phyloP scores from a whole-genome alignment of 2,888 invertebrate genomes.

The Mythimna lalbum region DNA sequence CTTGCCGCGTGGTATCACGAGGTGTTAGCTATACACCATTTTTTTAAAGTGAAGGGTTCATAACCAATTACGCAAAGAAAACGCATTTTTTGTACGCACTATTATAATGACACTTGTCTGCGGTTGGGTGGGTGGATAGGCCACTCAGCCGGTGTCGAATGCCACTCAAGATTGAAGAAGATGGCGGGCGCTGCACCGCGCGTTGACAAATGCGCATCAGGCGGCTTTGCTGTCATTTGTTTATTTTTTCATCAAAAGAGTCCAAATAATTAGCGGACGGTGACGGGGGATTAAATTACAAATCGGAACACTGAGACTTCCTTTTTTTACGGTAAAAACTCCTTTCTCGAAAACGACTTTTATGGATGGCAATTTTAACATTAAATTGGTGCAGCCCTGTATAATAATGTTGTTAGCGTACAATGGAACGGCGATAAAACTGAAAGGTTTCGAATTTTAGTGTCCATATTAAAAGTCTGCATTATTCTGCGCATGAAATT shows the following conservation, averaged over 20 bases:
- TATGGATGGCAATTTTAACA: constrained; percentile 53
- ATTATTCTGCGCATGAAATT: constrained; percentile 60
- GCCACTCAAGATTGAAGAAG: constrained; percentile 82
- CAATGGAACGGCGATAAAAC: constrained; percentile 67
- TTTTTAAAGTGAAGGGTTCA: constrained; percentile 73
- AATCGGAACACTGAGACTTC: constrained; percentile 48
- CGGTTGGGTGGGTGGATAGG: constrained; percentile 75
- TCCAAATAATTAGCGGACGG: constrained; percentile 63
- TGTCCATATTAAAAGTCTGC: constrained; percentile 55
- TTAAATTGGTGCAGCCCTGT: constrained; percentile 52
- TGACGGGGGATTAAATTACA: constrained; percentile 64
- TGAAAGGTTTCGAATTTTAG: constrained; percentile 64
- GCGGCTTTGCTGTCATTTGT: constrained; percentile 60
- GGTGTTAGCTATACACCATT: constrained; percentile 68
- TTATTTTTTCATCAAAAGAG: constrained; percentile 60
- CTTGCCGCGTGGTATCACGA: constrained; percentile 64
- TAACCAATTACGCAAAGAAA: constrained; percentile 84
- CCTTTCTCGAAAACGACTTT: constrained; percentile 54
- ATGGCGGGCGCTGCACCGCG: constrained; percentile 79
- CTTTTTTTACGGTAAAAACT: constrained; percentile 33
- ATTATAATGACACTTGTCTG: constrained; percentile 77
- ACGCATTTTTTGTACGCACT: constrained; percentile 77
- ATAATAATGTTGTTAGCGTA: constrained; percentile 55
- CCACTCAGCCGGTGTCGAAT: constrained; percentile 86
- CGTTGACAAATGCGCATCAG: constrained; percentile 81